Evolutionary conservation across 2,113 vertebrate genomes (phyloP).

Genomic region (Isichthys henryi): DNA sequence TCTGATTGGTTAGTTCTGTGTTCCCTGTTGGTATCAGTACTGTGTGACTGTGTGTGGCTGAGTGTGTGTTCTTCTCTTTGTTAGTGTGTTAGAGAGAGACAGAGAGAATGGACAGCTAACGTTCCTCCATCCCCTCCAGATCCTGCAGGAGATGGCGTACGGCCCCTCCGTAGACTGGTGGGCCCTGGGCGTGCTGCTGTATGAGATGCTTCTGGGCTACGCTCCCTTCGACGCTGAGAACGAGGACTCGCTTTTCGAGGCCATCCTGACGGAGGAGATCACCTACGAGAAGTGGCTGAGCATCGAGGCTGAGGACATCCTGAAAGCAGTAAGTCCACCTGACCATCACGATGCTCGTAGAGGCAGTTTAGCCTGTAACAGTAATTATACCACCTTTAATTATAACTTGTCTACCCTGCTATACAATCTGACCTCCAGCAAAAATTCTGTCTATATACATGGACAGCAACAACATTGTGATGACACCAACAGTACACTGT

Average conservation of each 20-base stretch:
- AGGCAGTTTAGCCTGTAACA: not conserved
- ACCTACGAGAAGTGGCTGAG: slow-evolving; percentile 1
- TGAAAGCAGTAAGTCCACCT: not conserved
- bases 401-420: not conserved
- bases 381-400: not conserved
- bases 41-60: not conserved
- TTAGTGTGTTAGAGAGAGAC: not conserved
- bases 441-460: not conserved
- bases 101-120: not conserved
- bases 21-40: not conserved
- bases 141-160: slow-evolving; percentile 92
- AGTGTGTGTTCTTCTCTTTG: not conserved
- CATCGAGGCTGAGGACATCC: not conserved
- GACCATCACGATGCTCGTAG: not conserved
- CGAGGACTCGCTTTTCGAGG: slow-evolving; percentile 83
- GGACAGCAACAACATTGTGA: not conserved
- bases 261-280: not conserved
- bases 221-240: slow-evolving; percentile 95
- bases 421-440: not conserved
- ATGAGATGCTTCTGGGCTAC: slow-evolving; percentile 92
- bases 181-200: slow-evolving; percentile 92
- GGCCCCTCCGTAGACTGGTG: slow-evolving; percentile 95
- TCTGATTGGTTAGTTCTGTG: not conserved
- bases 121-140: slow-evolving; percentile 53
- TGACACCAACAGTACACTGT: not conserved